Evolutionary conservation across 2,888 invertebrate species (phyloP).

Genomic region (Melieria picta): DNA sequence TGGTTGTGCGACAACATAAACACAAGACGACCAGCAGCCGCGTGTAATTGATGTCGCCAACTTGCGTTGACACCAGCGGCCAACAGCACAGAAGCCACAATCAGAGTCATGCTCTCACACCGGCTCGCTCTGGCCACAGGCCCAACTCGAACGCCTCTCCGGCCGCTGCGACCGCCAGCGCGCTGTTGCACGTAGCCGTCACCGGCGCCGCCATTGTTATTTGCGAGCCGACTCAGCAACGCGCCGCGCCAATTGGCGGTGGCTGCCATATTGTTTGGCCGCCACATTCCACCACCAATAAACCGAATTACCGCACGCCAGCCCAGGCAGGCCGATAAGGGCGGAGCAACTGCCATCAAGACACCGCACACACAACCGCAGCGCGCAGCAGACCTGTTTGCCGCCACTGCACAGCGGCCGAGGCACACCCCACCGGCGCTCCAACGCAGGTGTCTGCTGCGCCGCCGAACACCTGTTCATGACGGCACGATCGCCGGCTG

Average conservation of each 20-base stretch:
- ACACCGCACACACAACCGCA: background rate
- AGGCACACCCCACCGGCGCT: no score
- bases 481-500: constrained; percentile 6
- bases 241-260: constrained; percentile 42
- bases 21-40: background rate
- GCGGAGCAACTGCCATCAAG: background rate
- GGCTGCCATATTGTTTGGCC: constrained; percentile 45
- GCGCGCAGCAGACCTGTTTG: constrained; percentile 21
- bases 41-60: constrained; percentile 1
- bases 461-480: background rate
- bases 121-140: background rate
- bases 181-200: background rate
- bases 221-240: constrained; percentile 6
- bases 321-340: no score
- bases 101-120: constrained; percentile 14
- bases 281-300: constrained; percentile 16
- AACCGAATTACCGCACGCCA: no score
- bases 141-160: background rate
- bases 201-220: constrained; percentile 43
- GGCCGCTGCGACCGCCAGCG: background rate
- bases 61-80: constrained; percentile 1
- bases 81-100: constrained; percentile 2
- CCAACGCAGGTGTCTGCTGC: no score
- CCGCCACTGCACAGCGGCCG: background rate
- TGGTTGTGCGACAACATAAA: background rate